Evolutionary conservation across 2,888 invertebrate genomes (phyloP), one percentile per base, ranked within the genome.

Genomic region (Papilio protenor): DNA sequence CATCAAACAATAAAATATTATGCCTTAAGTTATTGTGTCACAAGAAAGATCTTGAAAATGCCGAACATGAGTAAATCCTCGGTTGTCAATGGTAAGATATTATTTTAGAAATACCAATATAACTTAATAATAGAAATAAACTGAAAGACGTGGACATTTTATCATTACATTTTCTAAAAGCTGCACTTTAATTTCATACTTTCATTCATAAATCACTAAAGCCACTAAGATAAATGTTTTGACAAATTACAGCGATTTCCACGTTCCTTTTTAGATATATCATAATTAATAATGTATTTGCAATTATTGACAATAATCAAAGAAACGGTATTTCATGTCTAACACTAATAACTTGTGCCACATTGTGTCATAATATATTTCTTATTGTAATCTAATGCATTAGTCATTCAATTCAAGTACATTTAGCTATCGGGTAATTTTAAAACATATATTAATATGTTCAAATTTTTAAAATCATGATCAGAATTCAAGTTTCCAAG

Each of bases 11-110:
- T 88, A 86, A 84, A 87, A 82, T 94, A 94, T 89, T 94, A 94
- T 94, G 94, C 90, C 93, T 90, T 94, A 92, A 92, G 85, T 88
- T 89, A 78, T 90, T 89, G 86, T 91, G 87, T 87, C 86, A 87
- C 81, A 87, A 88, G 86, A 87, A 84, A 87, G 85, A 80, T 87
- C 86, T 87, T 90, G 91, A 92, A 91, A 91, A 92, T 93, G 92
- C 92, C 92, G 90, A 93, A 91, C 90, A 90, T 91, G 87, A 91
- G 89, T 88, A 93, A 89, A 90, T 87, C 88, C 85, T 87, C 89
- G 87, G 88, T 92, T 87, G 89, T 92, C 87, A 93, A 88, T 92
- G 93, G 94, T 94, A 89, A 92, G 94, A 90, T 66, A 66, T 81
- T 66, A 66, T 81, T 66, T 66, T 8, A 66, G 66, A 40, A 72